A percentile compares a stretch with the other conserved stretches of the same genome.
These are phyloP conservation scores for Crossoptilon crossoptilon DNA, from an alignment of 2,797 vertebrate species.

Conservation along the genomic window DNA sequence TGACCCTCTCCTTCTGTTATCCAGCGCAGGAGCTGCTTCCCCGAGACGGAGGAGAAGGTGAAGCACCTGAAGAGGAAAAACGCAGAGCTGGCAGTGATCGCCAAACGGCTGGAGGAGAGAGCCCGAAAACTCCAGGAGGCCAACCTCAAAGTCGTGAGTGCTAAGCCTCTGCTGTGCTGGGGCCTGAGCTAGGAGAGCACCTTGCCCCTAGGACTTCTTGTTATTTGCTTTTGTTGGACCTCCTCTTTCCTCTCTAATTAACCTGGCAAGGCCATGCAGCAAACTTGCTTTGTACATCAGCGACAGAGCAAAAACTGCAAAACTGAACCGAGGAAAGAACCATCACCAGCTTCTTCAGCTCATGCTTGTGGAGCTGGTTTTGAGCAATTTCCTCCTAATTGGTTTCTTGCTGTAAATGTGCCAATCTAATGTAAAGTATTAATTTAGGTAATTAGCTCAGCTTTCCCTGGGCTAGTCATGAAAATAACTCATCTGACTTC, in stretches of 20 bases:
- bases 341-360: neutral
- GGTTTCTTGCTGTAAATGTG: neutral
- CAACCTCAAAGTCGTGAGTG: conserved; percentile 93
- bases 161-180: fast-evolving
- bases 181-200: neutral
- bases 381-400: neutral
- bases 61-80: conserved; percentile 95
- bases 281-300: neutral
- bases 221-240: neutral
- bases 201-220: fast-evolving
- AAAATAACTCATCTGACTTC: conserved; percentile 46
- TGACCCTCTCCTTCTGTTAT: neutral
- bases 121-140: conserved; percentile 96
- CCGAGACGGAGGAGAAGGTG: conserved; percentile 97
- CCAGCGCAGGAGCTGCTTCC: conserved; percentile 94
- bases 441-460: neutral
- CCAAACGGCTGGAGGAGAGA: conserved; percentile 96
- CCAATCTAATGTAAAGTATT: neutral
- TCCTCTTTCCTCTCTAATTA: neutral
- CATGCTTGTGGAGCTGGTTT: neutral
- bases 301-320: neutral
- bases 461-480: neutral
- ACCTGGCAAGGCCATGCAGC: neutral
- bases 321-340: neutral
- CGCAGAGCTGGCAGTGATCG: conserved; percentile 93